phyloP scores from a whole-genome alignment of 2,888 invertebrate species.

The Apoda limacodes region DNA sequence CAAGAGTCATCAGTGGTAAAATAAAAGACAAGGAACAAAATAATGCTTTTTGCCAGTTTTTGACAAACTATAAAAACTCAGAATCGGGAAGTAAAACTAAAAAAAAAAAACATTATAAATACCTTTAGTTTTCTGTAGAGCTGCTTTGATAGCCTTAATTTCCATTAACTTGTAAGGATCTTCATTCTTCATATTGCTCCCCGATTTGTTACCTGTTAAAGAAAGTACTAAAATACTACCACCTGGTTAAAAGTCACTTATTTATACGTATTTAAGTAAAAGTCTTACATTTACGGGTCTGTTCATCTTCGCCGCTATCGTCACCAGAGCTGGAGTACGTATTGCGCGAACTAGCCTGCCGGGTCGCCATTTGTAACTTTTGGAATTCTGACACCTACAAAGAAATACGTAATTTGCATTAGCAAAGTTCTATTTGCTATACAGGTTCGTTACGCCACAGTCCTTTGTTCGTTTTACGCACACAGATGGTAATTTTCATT shows the following conservation, averaged over 20 bases:
- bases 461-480: no score
- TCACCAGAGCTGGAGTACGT: constrained; percentile 59
- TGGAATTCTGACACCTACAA: constrained; percentile 59
- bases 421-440: no score
- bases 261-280: constrained; percentile 1
- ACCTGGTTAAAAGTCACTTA: neutral
- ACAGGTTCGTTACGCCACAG: no score
- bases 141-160: constrained; percentile 60
- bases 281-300: constrained; percentile 43
- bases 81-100: constrained; percentile 19
- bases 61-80: no score
- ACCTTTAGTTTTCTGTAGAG: constrained; percentile 62
- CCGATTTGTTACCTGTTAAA: constrained; percentile 42
- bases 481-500: no score
- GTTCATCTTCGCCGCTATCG: constrained; percentile 54
- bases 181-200: constrained; percentile 52
- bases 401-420: no score
- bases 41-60: no score
- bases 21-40: no score
- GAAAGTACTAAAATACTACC: no score
- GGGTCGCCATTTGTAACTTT: constrained; percentile 55
- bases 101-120: no score
- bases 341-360: constrained; percentile 40
- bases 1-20: no score
- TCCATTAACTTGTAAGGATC: constrained; percentile 63